Evolutionary conservation across 2,888 invertebrate species (phyloP).

Genomic region (Xestobium rufovillosum): DNA sequence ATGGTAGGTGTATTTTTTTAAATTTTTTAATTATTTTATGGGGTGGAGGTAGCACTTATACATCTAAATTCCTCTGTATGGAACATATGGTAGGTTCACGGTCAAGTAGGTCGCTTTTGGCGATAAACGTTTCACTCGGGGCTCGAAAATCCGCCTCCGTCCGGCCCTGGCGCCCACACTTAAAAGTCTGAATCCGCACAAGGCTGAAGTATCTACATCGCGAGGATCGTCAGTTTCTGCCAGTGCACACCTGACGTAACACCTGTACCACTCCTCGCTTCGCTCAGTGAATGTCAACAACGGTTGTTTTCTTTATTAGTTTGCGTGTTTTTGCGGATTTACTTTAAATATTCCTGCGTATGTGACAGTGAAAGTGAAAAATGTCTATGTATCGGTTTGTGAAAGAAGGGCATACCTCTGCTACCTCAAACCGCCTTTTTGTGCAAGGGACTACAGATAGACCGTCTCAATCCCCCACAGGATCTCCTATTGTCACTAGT

Average conservation of each 20-base stretch:
- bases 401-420: slow-evolving; percentile 49
- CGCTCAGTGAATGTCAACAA: slow-evolving; percentile 20
- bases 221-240: slow-evolving; percentile 35
- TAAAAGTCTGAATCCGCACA: slow-evolving; percentile 25
- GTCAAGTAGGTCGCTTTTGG: too few species aligned
- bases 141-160: slow-evolving; percentile 25
- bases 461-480: slow-evolving; percentile 22
- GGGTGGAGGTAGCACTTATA: too few species aligned
- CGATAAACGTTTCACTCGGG: too few species aligned
- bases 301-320: slow-evolving; percentile 13
- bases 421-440: slow-evolving; percentile 59
- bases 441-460: slow-evolving; percentile 57
- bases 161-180: slow-evolving; percentile 36
- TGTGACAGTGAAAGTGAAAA: too few species aligned
- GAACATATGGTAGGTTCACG: too few species aligned
- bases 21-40: too few species aligned
- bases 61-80: too few species aligned
- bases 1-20: too few species aligned
- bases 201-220: too few species aligned
- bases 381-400: slow-evolving; percentile 69
- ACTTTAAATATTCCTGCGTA: too few species aligned
- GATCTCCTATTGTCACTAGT: slow-evolving; percentile 39
- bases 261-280: slow-evolving; percentile 30
- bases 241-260: slow-evolving; percentile 41
- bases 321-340: too few species aligned